Evolutionary conservation across 1,140 invertebrate genomes (phyloP).

Genomic region (Drosophila gunungcola): DNA sequence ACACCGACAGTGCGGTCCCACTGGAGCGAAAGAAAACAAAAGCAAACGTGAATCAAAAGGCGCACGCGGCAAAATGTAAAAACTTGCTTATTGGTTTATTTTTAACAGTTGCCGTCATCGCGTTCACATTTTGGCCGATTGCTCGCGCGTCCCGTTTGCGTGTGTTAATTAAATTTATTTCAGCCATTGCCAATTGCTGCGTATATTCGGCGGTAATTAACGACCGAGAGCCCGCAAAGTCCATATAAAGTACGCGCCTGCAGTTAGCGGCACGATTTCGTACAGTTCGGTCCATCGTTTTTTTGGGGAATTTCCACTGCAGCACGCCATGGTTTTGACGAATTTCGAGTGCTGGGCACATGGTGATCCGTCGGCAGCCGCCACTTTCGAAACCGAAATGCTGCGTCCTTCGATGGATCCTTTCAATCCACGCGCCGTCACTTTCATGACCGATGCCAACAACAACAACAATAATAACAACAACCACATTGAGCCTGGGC

Average conservation of each 20-base stretch:
- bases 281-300: slow-evolving; percentile 23
- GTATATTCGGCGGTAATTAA: slow-evolving; percentile 66
- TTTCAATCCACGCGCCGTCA: slow-evolving; percentile 75
- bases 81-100: slow-evolving; percentile 74
- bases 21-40: slow-evolving; percentile 50
- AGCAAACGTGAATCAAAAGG: slow-evolving; percentile 51
- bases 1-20: slow-evolving; percentile 5
- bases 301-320: slow-evolving; percentile 78
- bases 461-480: slow-evolving; percentile 57
- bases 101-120: slow-evolving; percentile 80
- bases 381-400: slow-evolving; percentile 59
- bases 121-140: slow-evolving; percentile 40
- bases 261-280: slow-evolving; percentile 45
- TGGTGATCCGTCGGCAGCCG: slow-evolving; percentile 54
- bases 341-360: slow-evolving; percentile 84
- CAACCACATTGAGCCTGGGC: slow-evolving; percentile 41
- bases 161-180: slow-evolving; percentile 72
- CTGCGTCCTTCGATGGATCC: slow-evolving; percentile 56
- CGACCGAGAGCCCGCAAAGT: slow-evolving; percentile 27
- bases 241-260: slow-evolving; percentile 21
- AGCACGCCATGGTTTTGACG: slow-evolving; percentile 71
- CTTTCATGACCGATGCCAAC: slow-evolving; percentile 57
- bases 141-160: slow-evolving; percentile 30
- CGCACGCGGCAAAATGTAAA: slow-evolving; percentile 62
- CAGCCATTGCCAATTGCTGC: slow-evolving; percentile 60